Evolutionary conservation across 1,140 invertebrate species (phyloP), one percentile per base, ranked within the genome.

Genomic region (Plectrocnemia conspersa): DNA sequence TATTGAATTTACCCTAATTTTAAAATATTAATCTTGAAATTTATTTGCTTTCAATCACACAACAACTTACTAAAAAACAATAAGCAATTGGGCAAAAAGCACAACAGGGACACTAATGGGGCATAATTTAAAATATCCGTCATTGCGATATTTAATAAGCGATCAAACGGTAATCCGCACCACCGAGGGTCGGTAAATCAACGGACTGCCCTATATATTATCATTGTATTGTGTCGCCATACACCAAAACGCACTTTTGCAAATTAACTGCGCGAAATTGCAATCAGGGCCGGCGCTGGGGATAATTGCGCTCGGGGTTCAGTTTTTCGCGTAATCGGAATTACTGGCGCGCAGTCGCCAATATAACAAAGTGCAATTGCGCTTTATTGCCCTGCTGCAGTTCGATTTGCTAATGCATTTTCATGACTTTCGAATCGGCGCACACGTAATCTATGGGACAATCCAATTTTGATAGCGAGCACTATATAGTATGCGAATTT

Each of bases 241-340:
- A 54, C 52, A 49, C 38, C 36, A 41, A 47, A 52, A 54, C 54
- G 57, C 57, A 59, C 57, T 59, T 25, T 40, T 41, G 52, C 36
- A 59, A 59, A 59, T 59, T 59, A 52, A 59, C 52, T 42, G 40
- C 13, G 47, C 49, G 24, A 38, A 56, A 49, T 35, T 40, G 21
- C 54, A 53, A 45, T 32, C 40, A 27, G 52, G 29, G 41, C 4
- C 21, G 2, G 36, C 10, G 13, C 15, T 9, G 36, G 36, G 13
- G 27, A 23, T 38, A 49, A 35, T 52, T 23, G 48, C n/a, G 16
- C 23, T 52, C 23, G 23, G n/a, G n/a, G 25, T 25, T 16, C 38
- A 53, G 52, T 53, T 53, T 53, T 53, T 53, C 52, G 16, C 6
- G 32, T 44, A 44, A 32, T 32, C 40, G 2, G 13, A 23, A 41